phyloP scores from a whole-genome alignment of 2,113 vertebrate species.

The Ctenomys sociabilis region DNA sequence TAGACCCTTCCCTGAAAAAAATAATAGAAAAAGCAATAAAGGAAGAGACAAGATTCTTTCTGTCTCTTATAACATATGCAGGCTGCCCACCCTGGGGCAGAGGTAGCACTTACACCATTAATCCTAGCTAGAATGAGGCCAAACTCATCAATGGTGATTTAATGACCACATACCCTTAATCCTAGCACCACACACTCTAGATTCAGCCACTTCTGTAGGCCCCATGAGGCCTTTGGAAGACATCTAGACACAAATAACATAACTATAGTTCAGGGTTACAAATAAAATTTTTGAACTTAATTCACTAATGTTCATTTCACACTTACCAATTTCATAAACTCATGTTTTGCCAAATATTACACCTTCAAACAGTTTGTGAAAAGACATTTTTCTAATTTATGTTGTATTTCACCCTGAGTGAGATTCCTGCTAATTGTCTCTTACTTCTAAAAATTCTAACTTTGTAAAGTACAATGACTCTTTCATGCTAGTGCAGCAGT shows the following conservation, averaged over 20 bases:
- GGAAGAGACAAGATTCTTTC: neutral
- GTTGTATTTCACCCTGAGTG: neutral
- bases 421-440: neutral
- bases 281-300: neutral
- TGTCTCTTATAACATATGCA: neutral
- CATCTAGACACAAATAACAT: neutral
- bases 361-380: neutral
- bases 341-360: neutral
- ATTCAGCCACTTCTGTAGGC: neutral
- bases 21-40: neutral
- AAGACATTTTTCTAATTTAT: neutral
- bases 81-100: neutral
- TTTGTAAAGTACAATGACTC: neutral
- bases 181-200: neutral
- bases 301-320: slow-evolving; percentile 30
- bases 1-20: no score
- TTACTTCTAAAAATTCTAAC: neutral
- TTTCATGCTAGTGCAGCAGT: neutral
- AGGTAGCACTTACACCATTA: neutral
- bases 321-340: slow-evolving; percentile 20
- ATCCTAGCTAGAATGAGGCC: neutral
- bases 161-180: neutral
- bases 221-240: neutral
- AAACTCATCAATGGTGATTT: neutral
- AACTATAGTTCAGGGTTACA: neutral